Evolutionary conservation across 2,888 invertebrate species (phyloP).

Genomic region (Ecliptopera silaceata): DNA sequence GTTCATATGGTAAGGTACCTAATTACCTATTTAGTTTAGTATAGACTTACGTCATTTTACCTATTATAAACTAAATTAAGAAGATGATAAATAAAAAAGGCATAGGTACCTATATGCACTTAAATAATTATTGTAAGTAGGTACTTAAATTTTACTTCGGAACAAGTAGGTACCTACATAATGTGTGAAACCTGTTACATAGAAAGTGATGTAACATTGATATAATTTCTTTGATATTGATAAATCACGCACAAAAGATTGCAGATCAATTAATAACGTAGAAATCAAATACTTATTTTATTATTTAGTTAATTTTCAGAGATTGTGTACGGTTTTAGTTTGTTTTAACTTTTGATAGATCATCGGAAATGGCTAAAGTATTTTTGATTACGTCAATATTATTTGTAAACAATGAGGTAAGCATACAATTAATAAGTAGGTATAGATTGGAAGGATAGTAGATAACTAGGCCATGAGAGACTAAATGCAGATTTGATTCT

Average conservation of each 20-base stretch:
- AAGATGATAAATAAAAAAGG: no score
- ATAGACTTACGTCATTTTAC: no score
- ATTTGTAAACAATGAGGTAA: constrained; percentile 11
- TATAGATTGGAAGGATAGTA: neutral
- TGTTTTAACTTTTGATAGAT: neutral
- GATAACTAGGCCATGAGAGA: no score
- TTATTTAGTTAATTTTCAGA: constrained; percentile 5
- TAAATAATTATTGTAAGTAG: neutral
- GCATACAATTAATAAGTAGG: neutral
- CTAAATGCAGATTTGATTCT: neutral
- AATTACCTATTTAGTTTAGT: no score
- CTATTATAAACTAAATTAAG: no score
- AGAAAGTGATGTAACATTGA: constrained; percentile 11
- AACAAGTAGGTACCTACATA: no score
- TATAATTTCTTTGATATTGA: constrained; percentile 20
- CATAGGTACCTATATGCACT: no score
- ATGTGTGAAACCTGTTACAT: neutral
- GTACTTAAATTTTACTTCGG: neutral
- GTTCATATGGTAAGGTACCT: no score
- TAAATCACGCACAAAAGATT: constrained; percentile 34
- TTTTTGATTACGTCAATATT: constrained; percentile 5
- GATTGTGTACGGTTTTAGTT: neutral
- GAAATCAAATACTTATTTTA: constrained; percentile 2
- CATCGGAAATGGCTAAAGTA: constrained; percentile 9
- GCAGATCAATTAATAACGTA: constrained; percentile 16